phyloP scores from a whole-genome alignment of 1,140 invertebrate genomes.

The Caerostris extrusa region DNA sequence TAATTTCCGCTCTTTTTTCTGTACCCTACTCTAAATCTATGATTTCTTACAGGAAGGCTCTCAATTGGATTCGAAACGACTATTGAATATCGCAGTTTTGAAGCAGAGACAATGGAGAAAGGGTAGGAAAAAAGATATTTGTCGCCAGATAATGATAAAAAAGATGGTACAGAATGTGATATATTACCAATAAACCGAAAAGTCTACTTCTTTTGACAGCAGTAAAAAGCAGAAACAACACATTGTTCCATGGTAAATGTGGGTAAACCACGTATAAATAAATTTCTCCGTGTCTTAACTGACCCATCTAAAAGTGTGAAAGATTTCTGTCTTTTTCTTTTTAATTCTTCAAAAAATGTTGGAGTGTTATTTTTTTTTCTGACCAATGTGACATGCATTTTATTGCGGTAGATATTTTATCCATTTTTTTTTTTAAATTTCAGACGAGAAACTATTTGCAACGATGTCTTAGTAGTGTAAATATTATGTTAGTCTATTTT shows the following conservation, averaged over 20 bases:
- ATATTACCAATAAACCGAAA: background rate
- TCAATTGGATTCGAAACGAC: background rate
- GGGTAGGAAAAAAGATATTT: background rate
- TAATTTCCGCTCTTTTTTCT: background rate
- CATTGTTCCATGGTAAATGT: background rate
- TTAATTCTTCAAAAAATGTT: background rate
- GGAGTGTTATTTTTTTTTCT: background rate
- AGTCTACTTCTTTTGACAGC: background rate
- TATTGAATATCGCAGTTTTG: background rate
- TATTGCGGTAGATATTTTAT: background rate
- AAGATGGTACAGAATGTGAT: background rate
- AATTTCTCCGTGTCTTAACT: background rate
- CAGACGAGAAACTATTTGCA: too few relatives aligned
- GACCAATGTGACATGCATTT: background rate
- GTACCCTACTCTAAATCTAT: background rate
- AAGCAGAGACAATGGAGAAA: background rate
- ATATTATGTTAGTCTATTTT: too few relatives aligned
- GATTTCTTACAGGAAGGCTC: background rate
- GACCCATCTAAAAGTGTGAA: background rate
- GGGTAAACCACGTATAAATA: background rate
- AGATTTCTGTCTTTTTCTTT: background rate
- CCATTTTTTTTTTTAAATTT: background rate
- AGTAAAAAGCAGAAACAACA: background rate
- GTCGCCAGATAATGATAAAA: background rate
- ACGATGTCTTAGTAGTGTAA: too few relatives aligned